Conservation (phyloP, 2,888 invertebrate species). For the Zootermopsis nevadensis region DNA sequence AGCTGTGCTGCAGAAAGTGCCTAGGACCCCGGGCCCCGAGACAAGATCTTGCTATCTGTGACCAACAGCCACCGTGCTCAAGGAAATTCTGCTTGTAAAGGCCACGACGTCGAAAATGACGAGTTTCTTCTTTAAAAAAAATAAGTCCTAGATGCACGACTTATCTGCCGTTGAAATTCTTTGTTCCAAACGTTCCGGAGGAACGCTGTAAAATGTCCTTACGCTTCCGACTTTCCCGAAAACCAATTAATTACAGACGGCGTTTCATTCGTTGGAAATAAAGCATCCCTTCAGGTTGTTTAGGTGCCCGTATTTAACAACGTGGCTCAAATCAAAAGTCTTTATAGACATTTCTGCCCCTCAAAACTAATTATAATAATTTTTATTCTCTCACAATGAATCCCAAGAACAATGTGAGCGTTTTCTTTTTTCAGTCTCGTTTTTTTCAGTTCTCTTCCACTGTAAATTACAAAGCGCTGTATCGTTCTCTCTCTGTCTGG, state of each 20-base stretch:
- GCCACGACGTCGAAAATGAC: background rate
- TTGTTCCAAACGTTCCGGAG: background rate
- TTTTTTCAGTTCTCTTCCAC: conserved; percentile 34
- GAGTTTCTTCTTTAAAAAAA: background rate
- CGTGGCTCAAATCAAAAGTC: conserved; percentile 18
- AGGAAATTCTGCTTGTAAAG: background rate
- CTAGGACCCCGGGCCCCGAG: conserved; percentile 29
- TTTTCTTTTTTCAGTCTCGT: conserved; percentile 25
- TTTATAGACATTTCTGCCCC: conserved; percentile 21
- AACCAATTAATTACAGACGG: conserved; percentile 29
- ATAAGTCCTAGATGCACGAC: background rate
- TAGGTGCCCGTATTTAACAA: background rate
- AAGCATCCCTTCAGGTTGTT: background rate
- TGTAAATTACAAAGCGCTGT: conserved; percentile 39
- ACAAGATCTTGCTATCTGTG: conserved; percentile 22
- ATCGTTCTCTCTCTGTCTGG: conserved; percentile 38
- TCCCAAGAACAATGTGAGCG: conserved; percentile 35
- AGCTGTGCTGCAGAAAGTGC: conserved; percentile 25
- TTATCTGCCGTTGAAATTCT: background rate
- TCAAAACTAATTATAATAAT: conserved; percentile 22
- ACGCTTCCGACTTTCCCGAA: background rate
- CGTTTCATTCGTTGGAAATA: background rate
- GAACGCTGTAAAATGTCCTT: background rate
- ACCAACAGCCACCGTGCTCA: background rate
- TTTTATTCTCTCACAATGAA: conserved; percentile 29